Conservation (phyloP, 1,140 invertebrate species). For the Sycophaga agraensis region DNA sequence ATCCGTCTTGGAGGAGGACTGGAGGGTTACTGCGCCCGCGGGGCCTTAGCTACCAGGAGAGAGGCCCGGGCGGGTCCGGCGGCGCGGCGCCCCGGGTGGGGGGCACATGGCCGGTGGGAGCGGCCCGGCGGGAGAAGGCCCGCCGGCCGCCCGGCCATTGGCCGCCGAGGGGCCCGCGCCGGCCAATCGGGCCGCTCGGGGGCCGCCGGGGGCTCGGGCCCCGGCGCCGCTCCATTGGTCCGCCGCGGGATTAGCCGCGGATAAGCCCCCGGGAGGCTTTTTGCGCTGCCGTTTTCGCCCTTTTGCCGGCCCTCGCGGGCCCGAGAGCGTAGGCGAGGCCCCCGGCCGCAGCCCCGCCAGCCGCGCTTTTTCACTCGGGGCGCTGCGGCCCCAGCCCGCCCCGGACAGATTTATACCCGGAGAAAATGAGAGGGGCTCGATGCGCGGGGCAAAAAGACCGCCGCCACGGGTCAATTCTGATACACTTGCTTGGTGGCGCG, state of each 20-base stretch:
- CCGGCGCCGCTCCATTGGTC: slow-evolving; percentile 38
- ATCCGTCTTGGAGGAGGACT: slow-evolving; percentile 57
- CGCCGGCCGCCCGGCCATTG: slow-evolving; percentile 36
- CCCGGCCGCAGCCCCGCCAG: too few species aligned
- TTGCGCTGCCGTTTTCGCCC: not conserved
- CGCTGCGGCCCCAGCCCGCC: too few species aligned
- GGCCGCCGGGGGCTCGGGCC: slow-evolving; percentile 29
- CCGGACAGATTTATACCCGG: slow-evolving; percentile 18
- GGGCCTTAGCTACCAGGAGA: slow-evolving; percentile 57
- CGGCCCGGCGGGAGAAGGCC: slow-evolving; percentile 32
- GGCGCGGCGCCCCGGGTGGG: slow-evolving; percentile 35
- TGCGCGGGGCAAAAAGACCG: not conserved
- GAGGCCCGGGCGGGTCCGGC: slow-evolving; percentile 39
- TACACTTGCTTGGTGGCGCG: not conserved
- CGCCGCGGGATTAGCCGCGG: slow-evolving; percentile 29
- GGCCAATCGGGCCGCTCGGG: slow-evolving; percentile 34
- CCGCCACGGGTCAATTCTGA: not conserved
- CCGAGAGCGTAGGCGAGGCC: slow-evolving; percentile 26
- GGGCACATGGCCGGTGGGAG: not conserved
- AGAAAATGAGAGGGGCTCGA: not conserved
- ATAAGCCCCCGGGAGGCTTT: slow-evolving; percentile 26
- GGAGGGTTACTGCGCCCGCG: slow-evolving; percentile 59
- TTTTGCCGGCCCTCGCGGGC: not conserved
- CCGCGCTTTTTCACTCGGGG: not conserved
- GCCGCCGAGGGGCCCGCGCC: slow-evolving; percentile 20